Evolutionary conservation across 2,888 invertebrate species (phyloP).

Genomic region (Clanis bilineata): DNA sequence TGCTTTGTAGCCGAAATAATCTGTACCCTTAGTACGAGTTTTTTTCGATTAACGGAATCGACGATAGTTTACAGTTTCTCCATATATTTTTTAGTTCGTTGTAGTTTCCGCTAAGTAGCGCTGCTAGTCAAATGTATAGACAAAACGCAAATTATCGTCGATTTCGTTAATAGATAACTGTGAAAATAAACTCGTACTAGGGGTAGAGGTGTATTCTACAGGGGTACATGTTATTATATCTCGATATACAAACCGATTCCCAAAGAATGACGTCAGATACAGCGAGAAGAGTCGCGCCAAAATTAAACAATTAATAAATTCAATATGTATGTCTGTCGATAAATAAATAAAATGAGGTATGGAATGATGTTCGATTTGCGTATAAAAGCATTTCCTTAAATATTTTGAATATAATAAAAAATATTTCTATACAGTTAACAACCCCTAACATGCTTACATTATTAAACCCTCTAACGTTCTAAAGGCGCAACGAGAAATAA

Average conservation of each 20-base stretch:
- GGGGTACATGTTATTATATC: no score
- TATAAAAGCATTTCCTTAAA: slow-evolving; percentile 8
- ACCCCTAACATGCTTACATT: slow-evolving; percentile 1
- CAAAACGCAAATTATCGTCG: no score
- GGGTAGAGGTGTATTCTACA: no score
- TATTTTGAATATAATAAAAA: slow-evolving; percentile 1
- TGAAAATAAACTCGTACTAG: no score
- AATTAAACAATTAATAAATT: background rate
- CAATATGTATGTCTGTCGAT: background rate
- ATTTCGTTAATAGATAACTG: no score
- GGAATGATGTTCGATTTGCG: slow-evolving; percentile 6
- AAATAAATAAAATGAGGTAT: slow-evolving; percentile 10
- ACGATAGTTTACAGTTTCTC: no score
- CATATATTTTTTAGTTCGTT: no score
- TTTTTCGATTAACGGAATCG: no score
- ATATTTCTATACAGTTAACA: slow-evolving; percentile 11
- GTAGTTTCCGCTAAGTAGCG: no score
- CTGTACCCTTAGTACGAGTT: no score
- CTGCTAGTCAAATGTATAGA: no score
- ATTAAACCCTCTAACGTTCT: background rate
- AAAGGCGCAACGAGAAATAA: background rate
- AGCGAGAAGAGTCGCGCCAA: background rate
- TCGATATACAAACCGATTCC: background rate
- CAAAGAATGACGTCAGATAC: background rate
- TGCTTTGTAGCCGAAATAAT: background rate